These are phyloP conservation scores for Eumerus sabulonum DNA, from an alignment of 2,888 invertebrate genomes.

Conservation along the genomic window DNA sequence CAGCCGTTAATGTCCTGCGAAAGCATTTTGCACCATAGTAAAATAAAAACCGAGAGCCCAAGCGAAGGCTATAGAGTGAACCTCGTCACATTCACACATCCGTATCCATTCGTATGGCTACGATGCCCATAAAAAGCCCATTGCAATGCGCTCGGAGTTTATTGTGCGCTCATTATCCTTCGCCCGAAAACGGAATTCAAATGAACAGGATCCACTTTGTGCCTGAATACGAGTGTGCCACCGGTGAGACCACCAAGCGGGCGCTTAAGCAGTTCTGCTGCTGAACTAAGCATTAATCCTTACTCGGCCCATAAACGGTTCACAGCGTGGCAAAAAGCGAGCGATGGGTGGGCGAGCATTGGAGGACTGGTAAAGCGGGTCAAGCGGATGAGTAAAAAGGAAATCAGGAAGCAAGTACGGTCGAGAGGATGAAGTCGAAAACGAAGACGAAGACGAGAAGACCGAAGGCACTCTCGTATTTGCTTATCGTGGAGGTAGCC, in stretches of 20 bases:
- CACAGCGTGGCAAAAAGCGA: not conserved
- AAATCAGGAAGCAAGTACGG: not conserved
- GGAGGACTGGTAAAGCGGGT: constrained; percentile 38
- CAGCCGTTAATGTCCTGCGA: constrained; percentile 68
- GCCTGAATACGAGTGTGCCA: constrained; percentile 3
- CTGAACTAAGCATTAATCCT: constrained; percentile 63
- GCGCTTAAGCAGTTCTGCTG: constrained; percentile 43
- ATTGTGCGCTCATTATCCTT: constrained; percentile 67
- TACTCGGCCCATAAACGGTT: constrained; percentile 56
- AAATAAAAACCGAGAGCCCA: constrained; percentile 55
- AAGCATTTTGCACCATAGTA: constrained; percentile 63
- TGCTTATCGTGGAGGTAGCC: constrained; percentile 3
- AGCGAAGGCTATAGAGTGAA: constrained; percentile 44
- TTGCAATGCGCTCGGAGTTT: constrained; percentile 61
- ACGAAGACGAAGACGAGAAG: constrained; percentile 5
- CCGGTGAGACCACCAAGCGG: not conserved
- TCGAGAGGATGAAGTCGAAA: no score
- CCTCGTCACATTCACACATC: constrained; percentile 9
- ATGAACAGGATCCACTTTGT: constrained; percentile 43
- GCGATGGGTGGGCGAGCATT: not conserved
- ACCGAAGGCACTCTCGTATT: constrained; percentile 10
- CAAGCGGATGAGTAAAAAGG: constrained; percentile 37
- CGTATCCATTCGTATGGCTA: not conserved
- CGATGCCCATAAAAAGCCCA: constrained; percentile 48
- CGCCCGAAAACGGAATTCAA: constrained; percentile 65